Conservation (phyloP, 2,113 vertebrate genomes). For the Vulpes lagopus region DNA sequence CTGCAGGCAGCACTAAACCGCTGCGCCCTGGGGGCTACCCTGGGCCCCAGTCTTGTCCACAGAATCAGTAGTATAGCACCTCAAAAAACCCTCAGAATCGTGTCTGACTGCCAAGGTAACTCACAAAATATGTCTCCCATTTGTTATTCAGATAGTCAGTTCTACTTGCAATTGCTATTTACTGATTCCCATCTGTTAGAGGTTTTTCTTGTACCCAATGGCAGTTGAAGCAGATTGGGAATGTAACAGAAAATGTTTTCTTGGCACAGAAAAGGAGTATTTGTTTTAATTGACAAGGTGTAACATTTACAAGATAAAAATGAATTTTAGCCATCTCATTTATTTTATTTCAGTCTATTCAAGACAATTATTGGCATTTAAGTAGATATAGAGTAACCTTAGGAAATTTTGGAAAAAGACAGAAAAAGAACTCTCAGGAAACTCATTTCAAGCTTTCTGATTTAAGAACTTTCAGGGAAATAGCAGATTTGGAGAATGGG, state of each 20-base stretch:
- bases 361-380: slow-evolving; percentile 21
- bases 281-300: slow-evolving; percentile 80
- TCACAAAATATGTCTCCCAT: slow-evolving; percentile 6
- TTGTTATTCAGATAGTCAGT: slow-evolving; percentile 67
- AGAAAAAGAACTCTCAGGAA: slow-evolving; percentile 3
- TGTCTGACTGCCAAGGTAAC: slow-evolving; percentile 34
- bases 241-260: slow-evolving; percentile 70
- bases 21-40: too few species aligned
- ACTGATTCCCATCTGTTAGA: slow-evolving; percentile 77
- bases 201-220: slow-evolving; percentile 63
- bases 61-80: background rate
- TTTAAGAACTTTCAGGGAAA: slow-evolving; percentile 24
- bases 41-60: background rate
- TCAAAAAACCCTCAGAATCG: background rate
- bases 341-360: slow-evolving; percentile 66
- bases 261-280: slow-evolving; percentile 72
- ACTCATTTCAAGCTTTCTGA: background rate
- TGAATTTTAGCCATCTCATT: slow-evolving; percentile 76
- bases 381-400: background rate
- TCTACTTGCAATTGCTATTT: slow-evolving; percentile 63
- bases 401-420: slow-evolving; percentile 27
- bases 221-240: slow-evolving; percentile 76
- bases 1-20: too few species aligned
- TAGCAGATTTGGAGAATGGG: background rate
- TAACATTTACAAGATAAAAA: slow-evolving; percentile 78